Evolutionary conservation across 2,888 invertebrate genomes (phyloP).

Genomic region (Ligdia adustata): DNA sequence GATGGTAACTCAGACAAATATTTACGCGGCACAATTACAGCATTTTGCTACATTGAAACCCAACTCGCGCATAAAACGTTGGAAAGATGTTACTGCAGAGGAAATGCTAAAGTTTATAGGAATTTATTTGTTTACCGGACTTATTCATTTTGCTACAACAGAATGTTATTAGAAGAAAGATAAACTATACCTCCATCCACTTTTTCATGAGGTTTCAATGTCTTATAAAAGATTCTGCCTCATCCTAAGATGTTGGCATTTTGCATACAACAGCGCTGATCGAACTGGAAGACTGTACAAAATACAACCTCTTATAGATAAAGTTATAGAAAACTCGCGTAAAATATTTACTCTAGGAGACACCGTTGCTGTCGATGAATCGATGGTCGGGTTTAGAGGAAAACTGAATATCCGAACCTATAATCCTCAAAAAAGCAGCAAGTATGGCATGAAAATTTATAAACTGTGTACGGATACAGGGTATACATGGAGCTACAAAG

Average conservation of each 20-base stretch:
- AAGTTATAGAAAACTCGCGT: constrained; percentile 22
- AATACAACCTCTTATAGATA: constrained; percentile 30
- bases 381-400: constrained; percentile 26
- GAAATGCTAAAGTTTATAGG: constrained; percentile 28
- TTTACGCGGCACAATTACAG: constrained; percentile 12
- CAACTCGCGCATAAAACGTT: constrained; percentile 20
- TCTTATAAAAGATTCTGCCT: constrained; percentile 23
- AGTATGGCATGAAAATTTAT: constrained; percentile 31
- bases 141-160: constrained; percentile 20
- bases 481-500: constrained; percentile 26
- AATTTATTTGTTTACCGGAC: constrained; percentile 22
- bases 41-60: constrained; percentile 1
- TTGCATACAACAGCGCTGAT: constrained; percentile 21
- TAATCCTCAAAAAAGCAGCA: constrained; percentile 21
- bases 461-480: constrained; percentile 26
- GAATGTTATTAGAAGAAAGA: constrained; percentile 28
- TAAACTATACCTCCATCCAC: constrained; percentile 23
- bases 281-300: constrained; percentile 25
- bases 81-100: constrained; percentile 20
- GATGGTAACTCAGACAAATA: constrained; percentile 22
- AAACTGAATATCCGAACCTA: constrained; percentile 16
- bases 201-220: constrained; percentile 23
- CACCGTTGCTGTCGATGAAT: constrained; percentile 26
- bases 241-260: constrained; percentile 29
- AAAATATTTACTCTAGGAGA: constrained; percentile 28